Evolutionary conservation across 2,113 vertebrate species (phyloP).

Genomic region (Pungitius pungitius): DNA sequence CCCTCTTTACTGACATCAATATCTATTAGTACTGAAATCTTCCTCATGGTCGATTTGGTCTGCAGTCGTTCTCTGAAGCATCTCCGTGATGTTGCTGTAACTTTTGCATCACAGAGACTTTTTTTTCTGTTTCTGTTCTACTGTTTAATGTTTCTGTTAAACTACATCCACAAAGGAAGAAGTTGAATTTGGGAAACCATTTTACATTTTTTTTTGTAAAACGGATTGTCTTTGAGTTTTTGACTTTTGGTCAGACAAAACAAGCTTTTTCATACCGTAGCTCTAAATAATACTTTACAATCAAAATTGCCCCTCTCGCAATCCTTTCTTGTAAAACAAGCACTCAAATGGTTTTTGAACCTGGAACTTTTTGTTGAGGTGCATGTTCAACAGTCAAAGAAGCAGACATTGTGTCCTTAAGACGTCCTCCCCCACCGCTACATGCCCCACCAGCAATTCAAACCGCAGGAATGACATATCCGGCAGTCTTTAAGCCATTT

Average conservation of each 20-base stretch:
- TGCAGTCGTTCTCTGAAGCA: neutral
- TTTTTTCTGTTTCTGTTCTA: neutral
- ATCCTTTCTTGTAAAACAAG: neutral
- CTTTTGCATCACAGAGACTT: neutral
- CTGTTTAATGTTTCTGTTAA: too few relatives aligned
- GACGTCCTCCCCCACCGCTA: neutral
- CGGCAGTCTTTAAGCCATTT: slow-evolving; percentile 44
- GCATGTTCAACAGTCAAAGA: slow-evolving; percentile 38
- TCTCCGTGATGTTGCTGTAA: neutral
- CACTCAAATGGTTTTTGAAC: slow-evolving; percentile 33
- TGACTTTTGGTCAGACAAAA: neutral
- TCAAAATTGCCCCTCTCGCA: too few relatives aligned
- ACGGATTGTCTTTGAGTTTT: neutral
- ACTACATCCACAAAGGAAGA: neutral
- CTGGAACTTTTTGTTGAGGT: slow-evolving; percentile 34
- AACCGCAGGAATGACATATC: slow-evolving; percentile 55
- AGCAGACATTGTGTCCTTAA: slow-evolving; percentile 6
- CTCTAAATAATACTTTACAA: too few relatives aligned
- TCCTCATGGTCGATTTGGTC: neutral
- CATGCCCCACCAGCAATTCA: neutral
- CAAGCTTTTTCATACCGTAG: neutral
- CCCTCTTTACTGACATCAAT: slow-evolving; percentile 14
- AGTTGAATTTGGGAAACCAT: neutral
- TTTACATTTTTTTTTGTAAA: neutral
- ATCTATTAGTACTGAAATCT: slow-evolving; percentile 9